A percentile compares a stretch with the other conserved stretches of the same genome.
These are phyloP conservation scores for Cloeon dipterum DNA, from an alignment of 2,888 invertebrate genomes.

Conservation along the genomic window DNA sequence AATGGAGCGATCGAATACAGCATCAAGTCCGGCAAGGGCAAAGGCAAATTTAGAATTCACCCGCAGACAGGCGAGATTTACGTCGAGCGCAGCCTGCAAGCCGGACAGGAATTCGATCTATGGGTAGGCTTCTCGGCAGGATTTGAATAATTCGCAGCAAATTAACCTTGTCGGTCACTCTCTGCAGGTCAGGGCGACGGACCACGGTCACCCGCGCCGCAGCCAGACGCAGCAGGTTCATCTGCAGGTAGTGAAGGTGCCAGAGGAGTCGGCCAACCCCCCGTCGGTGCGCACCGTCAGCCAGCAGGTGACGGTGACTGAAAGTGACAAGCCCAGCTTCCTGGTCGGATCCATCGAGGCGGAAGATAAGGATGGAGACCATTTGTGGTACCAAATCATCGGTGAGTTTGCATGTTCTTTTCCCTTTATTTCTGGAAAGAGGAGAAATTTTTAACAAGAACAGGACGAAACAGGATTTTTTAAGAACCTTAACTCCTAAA, in stretches of 20 bases:
- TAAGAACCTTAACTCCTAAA: neutral
- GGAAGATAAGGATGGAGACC: slow-evolving; percentile 61
- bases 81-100: slow-evolving; percentile 43
- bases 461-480: neutral
- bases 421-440: neutral
- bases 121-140: slow-evolving; percentile 26
- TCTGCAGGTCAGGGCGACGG: slow-evolving; percentile 54
- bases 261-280: slow-evolving; percentile 29
- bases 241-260: slow-evolving; percentile 36
- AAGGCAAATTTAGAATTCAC: slow-evolving; percentile 62
- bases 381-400: slow-evolving; percentile 76
- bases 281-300: slow-evolving; percentile 36
- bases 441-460: neutral
- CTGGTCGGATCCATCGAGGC: slow-evolving; percentile 70
- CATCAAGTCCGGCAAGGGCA: slow-evolving; percentile 52
- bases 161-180: too few species aligned
- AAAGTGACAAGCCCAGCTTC: slow-evolving; percentile 69
- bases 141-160: too few species aligned
- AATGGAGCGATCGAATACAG: slow-evolving; percentile 70
- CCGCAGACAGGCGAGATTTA: slow-evolving; percentile 60
- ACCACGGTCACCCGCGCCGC: slow-evolving; percentile 49
- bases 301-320: slow-evolving; percentile 50
- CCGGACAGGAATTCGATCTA: slow-evolving; percentile 41
- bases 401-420: slow-evolving; percentile 41
- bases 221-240: slow-evolving; percentile 53